Base-by-base conservation (phyloP, 2,888 invertebrate genomes). In the Drosophila fulvimacula region DNA sequence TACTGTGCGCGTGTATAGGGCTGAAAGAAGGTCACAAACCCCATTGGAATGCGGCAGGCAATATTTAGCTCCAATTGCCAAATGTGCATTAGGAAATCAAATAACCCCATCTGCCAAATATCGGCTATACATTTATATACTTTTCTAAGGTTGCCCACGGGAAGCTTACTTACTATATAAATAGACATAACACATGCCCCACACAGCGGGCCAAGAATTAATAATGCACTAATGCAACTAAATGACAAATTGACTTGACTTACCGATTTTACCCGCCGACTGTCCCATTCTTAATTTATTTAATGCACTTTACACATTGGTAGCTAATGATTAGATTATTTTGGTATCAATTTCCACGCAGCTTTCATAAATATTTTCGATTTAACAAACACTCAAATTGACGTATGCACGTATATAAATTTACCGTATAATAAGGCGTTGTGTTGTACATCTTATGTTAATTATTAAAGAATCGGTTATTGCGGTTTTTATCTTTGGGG, bases 211-310 rank as follows among this genome's bases (percentile, higher is more conserved):
- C 53, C 34, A 19, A 7, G n/a, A 15, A 53, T 55, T 32, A 44
- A 39, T 56, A 60, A 72, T 63, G 39, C 38, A 63, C n/a, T 44
- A 34, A 34, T 17, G 49, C 17, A 53, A 76, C 44, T 15, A 34
- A 15, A 46, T 15, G 17, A 17, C 4, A 15, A 38, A 44, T 49
- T 44, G 15, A n/a, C 2, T 7, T 39, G 10, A 83, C 91, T 91
- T 81, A 91, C 91, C 91, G 64, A 91, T 91, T 91, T 91, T 91
- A 73, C 90, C 79, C 67, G 90, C 91, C 82, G 91, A 89, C 71
- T 90, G 90, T 57, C 91, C 91, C 91, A 91, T 91, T 39, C 13
- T 62, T 60, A 55, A 7, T 66, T 30, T 44, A 57, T 52, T 58
- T 41, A 57, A 34, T 44, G 41, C 59, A 63, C 51, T 66, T 63